These are phyloP conservation scores for Euplagia quadripunctaria DNA, from an alignment of 2,888 invertebrate species.

Conservation along the genomic window DNA sequence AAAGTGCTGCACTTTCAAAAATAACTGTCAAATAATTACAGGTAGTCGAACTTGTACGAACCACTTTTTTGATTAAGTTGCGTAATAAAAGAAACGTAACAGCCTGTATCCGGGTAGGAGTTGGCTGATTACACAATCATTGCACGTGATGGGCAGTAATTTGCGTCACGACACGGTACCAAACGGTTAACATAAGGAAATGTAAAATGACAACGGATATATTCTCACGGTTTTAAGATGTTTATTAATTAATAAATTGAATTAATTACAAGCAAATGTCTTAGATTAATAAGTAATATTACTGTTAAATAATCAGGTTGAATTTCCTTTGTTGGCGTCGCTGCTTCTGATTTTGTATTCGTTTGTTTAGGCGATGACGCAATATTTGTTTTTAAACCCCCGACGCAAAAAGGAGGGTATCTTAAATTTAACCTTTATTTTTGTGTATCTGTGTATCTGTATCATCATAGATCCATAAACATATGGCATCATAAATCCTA, in stretches of 20 bases:
- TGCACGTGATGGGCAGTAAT: conserved; percentile 18
- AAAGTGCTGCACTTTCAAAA: conserved; percentile 20
- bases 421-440: too few relatives aligned
- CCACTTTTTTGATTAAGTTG: conserved; percentile 22
- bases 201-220: conserved; percentile 1
- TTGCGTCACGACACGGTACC: conserved; percentile 20
- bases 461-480: too few relatives aligned
- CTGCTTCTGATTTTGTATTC: neutral
- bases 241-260: neutral
- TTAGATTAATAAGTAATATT: too few relatives aligned
- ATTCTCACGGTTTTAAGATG: neutral
- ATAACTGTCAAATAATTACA: conserved; percentile 19
- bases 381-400: neutral
- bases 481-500: too few relatives aligned
- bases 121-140: conserved; percentile 20
- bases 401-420: too few relatives aligned
- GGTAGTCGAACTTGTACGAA: conserved; percentile 3
- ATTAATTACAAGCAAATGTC: neutral
- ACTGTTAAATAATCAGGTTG: neutral
- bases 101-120: conserved; percentile 26
- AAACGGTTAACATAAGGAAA: conserved; percentile 9
- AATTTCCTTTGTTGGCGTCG: neutral
- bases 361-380: neutral
- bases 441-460: too few relatives aligned
- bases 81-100: conserved; percentile 22